These are phyloP conservation scores for Elmis aenea DNA, from an alignment of 2,888 invertebrate species.

Conservation along the genomic window DNA sequence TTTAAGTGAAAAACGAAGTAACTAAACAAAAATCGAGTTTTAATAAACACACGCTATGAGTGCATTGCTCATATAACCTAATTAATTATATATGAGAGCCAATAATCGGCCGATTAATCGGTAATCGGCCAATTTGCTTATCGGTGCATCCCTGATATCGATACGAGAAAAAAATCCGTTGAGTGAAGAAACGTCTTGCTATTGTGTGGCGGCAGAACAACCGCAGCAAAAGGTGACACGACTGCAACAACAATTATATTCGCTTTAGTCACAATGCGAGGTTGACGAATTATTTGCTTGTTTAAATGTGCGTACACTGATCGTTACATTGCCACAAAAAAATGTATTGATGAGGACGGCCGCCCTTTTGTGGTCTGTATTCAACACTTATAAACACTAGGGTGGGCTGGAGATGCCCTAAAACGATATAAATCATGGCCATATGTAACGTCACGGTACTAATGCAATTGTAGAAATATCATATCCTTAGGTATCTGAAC, in stretches of 20 bases:
- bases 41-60: too few relatives aligned
- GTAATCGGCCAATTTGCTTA: too few relatives aligned
- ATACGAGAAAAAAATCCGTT: too few relatives aligned
- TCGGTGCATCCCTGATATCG: too few relatives aligned
- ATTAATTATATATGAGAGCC: too few relatives aligned
- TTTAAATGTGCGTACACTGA: constrained; percentile 22
- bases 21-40: too few relatives aligned
- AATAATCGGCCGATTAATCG: too few relatives aligned
- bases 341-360: constrained; percentile 17
- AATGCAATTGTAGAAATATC: constrained; percentile 25
- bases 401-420: constrained; percentile 21
- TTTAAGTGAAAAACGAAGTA: too few relatives aligned
- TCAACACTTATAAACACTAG: constrained; percentile 22
- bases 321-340: constrained; percentile 21
- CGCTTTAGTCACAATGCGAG: constrained; percentile 20
- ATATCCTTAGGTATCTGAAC: constrained; percentile 17
- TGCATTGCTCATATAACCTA: too few relatives aligned
- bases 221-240: constrained; percentile 18
- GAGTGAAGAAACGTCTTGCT: constrained; percentile 13
- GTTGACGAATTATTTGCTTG: constrained; percentile 27
- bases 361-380: constrained; percentile 20
- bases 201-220: constrained; percentile 9
- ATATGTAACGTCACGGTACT: constrained; percentile 27
- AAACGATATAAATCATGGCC: constrained; percentile 26
- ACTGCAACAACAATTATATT: constrained; percentile 20